Base-by-base conservation (phyloP, 2,888 invertebrate genomes). In the Cordilura impudica region DNA sequence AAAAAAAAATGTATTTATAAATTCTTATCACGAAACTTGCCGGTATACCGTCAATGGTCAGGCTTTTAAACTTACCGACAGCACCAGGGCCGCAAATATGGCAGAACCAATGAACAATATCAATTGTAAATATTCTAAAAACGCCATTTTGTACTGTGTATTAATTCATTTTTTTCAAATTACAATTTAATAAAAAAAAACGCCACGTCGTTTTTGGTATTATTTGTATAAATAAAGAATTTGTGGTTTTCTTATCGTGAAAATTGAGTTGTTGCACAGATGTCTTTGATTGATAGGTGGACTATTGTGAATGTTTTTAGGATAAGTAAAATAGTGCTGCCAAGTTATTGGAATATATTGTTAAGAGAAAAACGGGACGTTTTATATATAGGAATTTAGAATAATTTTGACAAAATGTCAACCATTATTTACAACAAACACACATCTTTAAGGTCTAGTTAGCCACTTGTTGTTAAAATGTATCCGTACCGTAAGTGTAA, bases 41-140 rank as follows among this genome's bases (percentile, higher is more conserved):
- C n/a, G n/a, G n/a, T n/a, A n/a, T 10, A 35, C 12, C 35, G 43
- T 12, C 43, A n/a, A n/a, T 23, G 23, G 7, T n/a, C 61, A 35
- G 29, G 10, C 56, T 10, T 14, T n/a, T n/a, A 12, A 26, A 80
- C 84, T 83, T 82, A 85, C 85, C 74, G 83, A 83, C 29, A 85
- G 60, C 10, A 84, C 60, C 26, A 84, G 66, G 0, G 82, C 82
- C 12, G 80, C 81, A 35, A 85, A 81, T 53, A 84, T 61, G 4
- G 84, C 84, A 65, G 84, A 83, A n/a, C 85, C 85, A 58, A 84
- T 75, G 45, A 84, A 84, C 16, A 84, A 63, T 49, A 85, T 78
- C 26, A 84, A 56, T 53, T 85, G 83, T 21, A 84, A 61, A 70
- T 83, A 83, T 19, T 84, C 82, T 23, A 78, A 18, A 61, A 84